Percentiles rank a stretch among this genome's conserved stretches.
These are phyloP conservation scores for Coelinius sp. DNA, from an alignment of 2,888 invertebrate species.

Conservation along the genomic window DNA sequence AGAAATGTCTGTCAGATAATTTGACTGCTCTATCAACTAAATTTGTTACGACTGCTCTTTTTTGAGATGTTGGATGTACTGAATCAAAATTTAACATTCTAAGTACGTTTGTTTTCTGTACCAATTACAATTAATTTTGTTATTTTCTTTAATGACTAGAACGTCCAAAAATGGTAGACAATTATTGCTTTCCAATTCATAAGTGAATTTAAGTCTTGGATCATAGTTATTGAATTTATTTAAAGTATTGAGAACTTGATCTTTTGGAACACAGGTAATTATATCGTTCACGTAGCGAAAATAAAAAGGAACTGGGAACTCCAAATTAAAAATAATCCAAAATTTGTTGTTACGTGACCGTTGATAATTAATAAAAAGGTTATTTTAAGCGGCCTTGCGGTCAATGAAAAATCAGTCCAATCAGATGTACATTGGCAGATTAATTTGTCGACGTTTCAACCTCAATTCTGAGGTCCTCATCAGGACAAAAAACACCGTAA, in stretches of 20 bases:
- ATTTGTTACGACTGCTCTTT: neutral
- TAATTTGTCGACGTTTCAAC: no score
- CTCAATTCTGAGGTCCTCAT: no score
- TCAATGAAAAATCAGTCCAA: no score
- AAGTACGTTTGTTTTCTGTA: neutral
- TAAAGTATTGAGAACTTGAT: neutral
- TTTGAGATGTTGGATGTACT: neutral
- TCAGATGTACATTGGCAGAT: no score
- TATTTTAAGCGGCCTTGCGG: no score
- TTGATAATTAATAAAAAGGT: no score
- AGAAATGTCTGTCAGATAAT: neutral
- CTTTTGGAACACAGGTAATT: neutral
- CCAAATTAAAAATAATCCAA: neutral
- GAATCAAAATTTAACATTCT: neutral
- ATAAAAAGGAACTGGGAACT: neutral
- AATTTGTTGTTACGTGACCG: no score
- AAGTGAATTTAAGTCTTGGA: neutral
- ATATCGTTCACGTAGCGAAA: neutral
- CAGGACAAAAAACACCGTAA: no score
- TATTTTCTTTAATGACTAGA: neutral
- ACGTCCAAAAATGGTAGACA: neutral
- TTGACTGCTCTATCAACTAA: neutral
- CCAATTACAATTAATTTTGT: neutral
- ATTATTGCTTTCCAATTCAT: neutral
- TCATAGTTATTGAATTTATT: neutral